A percentile compares a stretch with the other conserved stretches of the same genome.
phyloP scores from a whole-genome alignment of 2,113 vertebrate species.

The Chaetodon auriga region DNA sequence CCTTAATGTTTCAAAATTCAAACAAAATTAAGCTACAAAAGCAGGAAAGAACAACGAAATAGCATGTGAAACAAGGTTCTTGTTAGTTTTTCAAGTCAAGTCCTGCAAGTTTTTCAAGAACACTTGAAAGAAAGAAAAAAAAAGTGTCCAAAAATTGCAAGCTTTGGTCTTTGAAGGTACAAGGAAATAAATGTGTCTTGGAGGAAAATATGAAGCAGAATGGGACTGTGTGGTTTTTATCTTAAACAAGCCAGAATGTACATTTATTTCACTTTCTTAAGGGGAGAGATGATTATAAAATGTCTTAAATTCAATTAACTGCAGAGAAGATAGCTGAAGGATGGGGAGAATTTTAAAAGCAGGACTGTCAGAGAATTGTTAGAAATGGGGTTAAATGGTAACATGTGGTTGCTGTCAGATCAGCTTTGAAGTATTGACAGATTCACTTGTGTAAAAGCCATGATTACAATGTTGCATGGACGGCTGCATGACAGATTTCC shows the following conservation, averaged over 20 bases:
- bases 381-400: background rate
- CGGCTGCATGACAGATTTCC: constrained; percentile 19
- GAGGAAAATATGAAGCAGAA: constrained; percentile 37
- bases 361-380: background rate
- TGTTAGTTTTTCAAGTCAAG: constrained; percentile 44
- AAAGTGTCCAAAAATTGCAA: constrained; percentile 9
- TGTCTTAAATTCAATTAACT: constrained; percentile 44
- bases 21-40: constrained; percentile 40
- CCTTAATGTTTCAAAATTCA: constrained; percentile 50
- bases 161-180: constrained; percentile 50
- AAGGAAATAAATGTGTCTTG: constrained; percentile 26
- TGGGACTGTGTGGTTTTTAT: constrained; percentile 33
- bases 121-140: constrained; percentile 45
- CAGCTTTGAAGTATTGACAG: constrained; percentile 24
- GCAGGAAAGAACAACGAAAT: constrained; percentile 11
- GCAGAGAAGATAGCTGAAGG: constrained; percentile 9
- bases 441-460: constrained; percentile 43
- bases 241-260: constrained; percentile 60
- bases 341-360: constrained; percentile 6
- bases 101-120: constrained; percentile 50
- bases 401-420: constrained; percentile 33
- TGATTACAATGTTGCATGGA: constrained; percentile 9
- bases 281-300: background rate
- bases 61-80: constrained; percentile 13
- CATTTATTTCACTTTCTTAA: constrained; percentile 49